Conservation (phyloP, 1,140 invertebrate genomes). For the Zaprionus davidi region DNA sequence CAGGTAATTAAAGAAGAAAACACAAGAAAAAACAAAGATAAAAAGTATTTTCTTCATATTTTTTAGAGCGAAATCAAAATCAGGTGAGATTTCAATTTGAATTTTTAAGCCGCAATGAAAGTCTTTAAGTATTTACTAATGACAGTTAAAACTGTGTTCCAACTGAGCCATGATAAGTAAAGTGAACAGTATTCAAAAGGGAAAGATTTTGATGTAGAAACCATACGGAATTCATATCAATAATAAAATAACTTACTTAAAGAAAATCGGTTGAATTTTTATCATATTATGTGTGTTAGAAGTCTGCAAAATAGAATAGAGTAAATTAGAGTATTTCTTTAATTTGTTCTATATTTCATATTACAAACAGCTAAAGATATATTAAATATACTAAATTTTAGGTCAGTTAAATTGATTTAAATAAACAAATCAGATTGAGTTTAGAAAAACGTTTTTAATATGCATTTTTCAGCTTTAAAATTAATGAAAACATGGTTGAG, state of each 20-base stretch:
- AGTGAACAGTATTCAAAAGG: slow-evolving; percentile 23
- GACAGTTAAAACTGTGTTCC: slow-evolving; percentile 19
- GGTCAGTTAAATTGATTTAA: too few species aligned
- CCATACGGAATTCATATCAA: not conserved
- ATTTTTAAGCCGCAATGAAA: slow-evolving; percentile 18
- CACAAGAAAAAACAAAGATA: slow-evolving; percentile 42
- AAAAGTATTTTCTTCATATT: slow-evolving; percentile 40
- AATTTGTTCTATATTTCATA: too few species aligned
- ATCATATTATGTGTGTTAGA: too few species aligned
- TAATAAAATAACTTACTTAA: not conserved
- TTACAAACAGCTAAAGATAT: too few species aligned
- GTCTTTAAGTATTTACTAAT: slow-evolving; percentile 33
- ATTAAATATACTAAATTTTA: too few species aligned
- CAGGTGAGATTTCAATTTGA: slow-evolving; percentile 18
- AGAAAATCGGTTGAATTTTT: too few species aligned
- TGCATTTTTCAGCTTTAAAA: too few species aligned
- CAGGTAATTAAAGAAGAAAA: slow-evolving; percentile 45
- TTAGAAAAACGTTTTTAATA: too few species aligned
- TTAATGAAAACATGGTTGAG: too few species aligned
- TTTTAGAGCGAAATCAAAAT: not conserved
- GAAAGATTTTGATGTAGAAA: not conserved
- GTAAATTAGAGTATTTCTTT: too few species aligned
- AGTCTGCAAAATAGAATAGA: too few species aligned
- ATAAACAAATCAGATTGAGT: too few species aligned
- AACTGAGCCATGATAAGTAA: not conserved